Conservation (phyloP, 2,888 invertebrate genomes). For the Polia nebulosa region DNA sequence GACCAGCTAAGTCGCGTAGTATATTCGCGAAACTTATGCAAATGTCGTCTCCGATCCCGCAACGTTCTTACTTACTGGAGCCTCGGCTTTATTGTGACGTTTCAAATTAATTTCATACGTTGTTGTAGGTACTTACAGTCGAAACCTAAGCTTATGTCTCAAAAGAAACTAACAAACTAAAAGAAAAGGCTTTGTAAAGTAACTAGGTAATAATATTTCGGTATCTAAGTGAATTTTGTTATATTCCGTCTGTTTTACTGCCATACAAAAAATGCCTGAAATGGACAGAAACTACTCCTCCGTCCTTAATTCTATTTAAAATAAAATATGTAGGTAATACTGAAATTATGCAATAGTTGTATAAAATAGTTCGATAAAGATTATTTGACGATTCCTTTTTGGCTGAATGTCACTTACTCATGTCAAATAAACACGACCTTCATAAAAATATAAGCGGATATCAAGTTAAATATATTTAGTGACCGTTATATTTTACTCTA, state of each 20-base stretch:
- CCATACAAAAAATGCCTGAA: too few relatives aligned
- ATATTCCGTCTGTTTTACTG: conserved; percentile 16
- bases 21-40: conserved; percentile 77
- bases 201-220: neutral
- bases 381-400: too few relatives aligned
- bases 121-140: conserved; percentile 32
- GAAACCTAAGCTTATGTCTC: conserved; percentile 15
- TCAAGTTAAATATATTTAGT: too few relatives aligned
- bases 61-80: conserved; percentile 65
- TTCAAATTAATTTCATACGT: conserved; percentile 68
- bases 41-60: conserved; percentile 73
- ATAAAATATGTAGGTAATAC: too few relatives aligned
- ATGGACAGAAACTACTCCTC: too few relatives aligned
- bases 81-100: conserved; percentile 69
- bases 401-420: too few relatives aligned
- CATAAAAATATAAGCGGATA: too few relatives aligned
- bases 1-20: conserved; percentile 21
- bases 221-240: conserved; percentile 11
- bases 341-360: too few relatives aligned
- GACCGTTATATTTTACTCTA: too few relatives aligned
- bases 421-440: too few relatives aligned
- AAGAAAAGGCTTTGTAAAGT: conserved; percentile 21
- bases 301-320: too few relatives aligned
- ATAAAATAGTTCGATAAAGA: too few relatives aligned
- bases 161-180: conserved; percentile 16